Evolutionary conservation across 2,113 vertebrate species (phyloP).

Genomic region (Prionailurus viverrinus): DNA sequence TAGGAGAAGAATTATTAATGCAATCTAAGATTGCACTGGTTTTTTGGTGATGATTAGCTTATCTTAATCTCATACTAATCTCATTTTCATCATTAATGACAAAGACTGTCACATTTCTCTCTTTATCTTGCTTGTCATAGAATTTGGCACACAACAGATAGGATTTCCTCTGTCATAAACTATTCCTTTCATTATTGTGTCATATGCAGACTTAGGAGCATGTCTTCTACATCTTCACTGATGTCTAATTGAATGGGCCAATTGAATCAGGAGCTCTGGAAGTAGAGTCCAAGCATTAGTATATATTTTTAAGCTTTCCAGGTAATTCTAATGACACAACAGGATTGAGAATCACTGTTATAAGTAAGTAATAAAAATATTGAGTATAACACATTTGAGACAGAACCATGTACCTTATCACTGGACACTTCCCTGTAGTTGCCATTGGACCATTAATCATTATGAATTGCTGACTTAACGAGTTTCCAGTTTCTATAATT

Average conservation of each 20-base stretch:
- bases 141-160: not conserved
- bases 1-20: not conserved
- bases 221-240: not conserved
- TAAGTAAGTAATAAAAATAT: slow-evolving; percentile 5
- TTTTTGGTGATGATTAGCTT: not conserved
- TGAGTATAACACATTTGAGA: not conserved
- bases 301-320: not conserved
- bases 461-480: not conserved
- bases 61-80: not conserved
- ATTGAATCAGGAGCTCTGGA: not conserved
- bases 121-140: not conserved
- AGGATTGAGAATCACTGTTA: not conserved
- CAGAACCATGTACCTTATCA: not conserved
- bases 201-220: not conserved
- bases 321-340: not conserved
- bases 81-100: not conserved
- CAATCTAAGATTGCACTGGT: not conserved
- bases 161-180: not conserved
- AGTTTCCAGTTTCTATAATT: slow-evolving; percentile 30
- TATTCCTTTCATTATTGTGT: not conserved
- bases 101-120: not conserved
- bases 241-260: not conserved
- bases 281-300: not conserved
- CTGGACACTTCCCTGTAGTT: not conserved
- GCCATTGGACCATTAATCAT: not conserved